Conservation (phyloP, 2,888 invertebrate species). For the Watsonalla cultraria region DNA sequence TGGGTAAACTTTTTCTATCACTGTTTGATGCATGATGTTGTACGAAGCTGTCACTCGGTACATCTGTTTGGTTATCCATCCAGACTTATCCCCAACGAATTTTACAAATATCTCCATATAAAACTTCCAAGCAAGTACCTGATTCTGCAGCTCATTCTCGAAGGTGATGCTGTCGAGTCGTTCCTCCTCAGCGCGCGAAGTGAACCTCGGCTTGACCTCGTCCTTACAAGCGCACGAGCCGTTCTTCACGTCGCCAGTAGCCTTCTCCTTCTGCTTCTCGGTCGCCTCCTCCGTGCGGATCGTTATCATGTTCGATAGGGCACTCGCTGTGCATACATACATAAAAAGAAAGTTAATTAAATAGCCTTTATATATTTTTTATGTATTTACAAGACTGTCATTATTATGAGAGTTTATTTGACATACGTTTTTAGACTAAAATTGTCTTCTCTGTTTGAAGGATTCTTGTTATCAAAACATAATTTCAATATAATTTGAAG, state of each 20-base stretch:
- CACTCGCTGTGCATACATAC: conserved; percentile 40
- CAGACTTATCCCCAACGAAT: too few species aligned
- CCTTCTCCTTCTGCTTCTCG: conserved; percentile 37
- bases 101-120: too few species aligned
- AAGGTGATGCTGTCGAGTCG: conserved; percentile 82
- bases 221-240: conserved; percentile 53
- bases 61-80: too few species aligned
- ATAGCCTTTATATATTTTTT: conserved; percentile 1
- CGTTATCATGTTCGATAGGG: conserved; percentile 55
- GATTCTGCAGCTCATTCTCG: conserved; percentile 89
- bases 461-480: too few species aligned
- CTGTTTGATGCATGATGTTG: too few species aligned
- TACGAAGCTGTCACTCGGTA: too few species aligned
- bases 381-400: too few species aligned
- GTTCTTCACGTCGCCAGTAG: conserved; percentile 61
- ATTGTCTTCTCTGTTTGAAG: too few species aligned
- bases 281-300: conserved; percentile 46
- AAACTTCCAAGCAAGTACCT: conserved; percentile 67
- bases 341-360: neutral
- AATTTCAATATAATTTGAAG: too few species aligned
- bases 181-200: conserved; percentile 68
- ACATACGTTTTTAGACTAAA: too few species aligned
- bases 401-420: too few species aligned
- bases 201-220: conserved; percentile 40
- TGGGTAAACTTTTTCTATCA: too few species aligned